These are phyloP conservation scores for Solea solea DNA, from an alignment of 2,113 vertebrate species.

Conservation along the genomic window DNA sequence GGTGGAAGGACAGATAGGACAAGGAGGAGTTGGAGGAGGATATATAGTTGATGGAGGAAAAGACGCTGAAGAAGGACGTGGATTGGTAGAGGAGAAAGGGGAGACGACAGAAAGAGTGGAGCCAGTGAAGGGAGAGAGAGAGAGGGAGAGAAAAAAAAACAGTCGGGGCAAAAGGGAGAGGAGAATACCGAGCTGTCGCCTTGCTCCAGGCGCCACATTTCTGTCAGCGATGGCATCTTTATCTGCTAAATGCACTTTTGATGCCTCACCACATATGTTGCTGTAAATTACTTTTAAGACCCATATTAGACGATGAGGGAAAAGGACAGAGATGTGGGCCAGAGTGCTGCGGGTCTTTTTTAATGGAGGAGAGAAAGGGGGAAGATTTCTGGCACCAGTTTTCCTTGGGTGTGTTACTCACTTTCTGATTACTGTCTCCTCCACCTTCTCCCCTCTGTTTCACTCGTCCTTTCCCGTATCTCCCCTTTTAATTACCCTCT, in stretches of 20 bases:
- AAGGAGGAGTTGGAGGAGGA: conserved; percentile 17
- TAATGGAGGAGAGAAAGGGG: conserved; percentile 47
- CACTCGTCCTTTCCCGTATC: not conserved
- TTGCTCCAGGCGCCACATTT: conserved; percentile 68
- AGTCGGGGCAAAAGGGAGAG: conserved; percentile 12
- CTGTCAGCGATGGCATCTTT: conserved; percentile 71
- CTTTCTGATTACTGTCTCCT: conserved; percentile 6
- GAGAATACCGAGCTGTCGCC: conserved; percentile 42
- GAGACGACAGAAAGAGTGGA: conserved; percentile 13
- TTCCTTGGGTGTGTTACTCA: conserved; percentile 28
- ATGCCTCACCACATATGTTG: conserved; percentile 70
- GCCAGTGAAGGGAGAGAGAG: conserved; percentile 12
- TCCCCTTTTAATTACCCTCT: not conserved
- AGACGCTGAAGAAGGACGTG: conserved; percentile 2
- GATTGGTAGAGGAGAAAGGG: conserved; percentile 14
- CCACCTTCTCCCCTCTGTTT: not conserved
- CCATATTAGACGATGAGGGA: conserved; percentile 45
- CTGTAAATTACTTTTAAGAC: conserved; percentile 75
- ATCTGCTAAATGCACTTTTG: conserved; percentile 80
- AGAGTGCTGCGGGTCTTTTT: conserved; percentile 45
- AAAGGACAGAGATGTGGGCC: conserved; percentile 37
- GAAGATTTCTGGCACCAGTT: conserved; percentile 48
- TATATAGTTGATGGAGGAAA: conserved; percentile 1
- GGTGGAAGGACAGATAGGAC: conserved; percentile 38
- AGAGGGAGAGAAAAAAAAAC: not conserved